Conservation (phyloP, 2,797 vertebrate genomes). For the Ceryle rudis region DNA sequence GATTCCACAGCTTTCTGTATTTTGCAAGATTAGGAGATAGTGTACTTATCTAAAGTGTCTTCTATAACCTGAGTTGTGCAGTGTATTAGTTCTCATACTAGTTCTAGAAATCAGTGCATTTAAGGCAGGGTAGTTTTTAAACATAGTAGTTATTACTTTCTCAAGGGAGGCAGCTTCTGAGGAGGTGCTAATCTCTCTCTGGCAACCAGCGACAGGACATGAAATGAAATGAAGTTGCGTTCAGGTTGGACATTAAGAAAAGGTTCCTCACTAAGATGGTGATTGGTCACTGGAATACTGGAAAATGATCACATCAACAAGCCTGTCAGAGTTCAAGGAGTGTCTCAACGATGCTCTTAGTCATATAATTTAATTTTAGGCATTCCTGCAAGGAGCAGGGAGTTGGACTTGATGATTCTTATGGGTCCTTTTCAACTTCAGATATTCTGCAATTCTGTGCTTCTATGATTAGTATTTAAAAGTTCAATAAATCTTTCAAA, state of each 20-base stretch:
- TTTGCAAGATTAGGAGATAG: not conserved
- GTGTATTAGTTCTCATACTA: not conserved
- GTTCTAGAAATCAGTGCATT: not conserved
- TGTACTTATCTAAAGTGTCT: not conserved
- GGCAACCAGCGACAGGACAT: rapidly evolving
- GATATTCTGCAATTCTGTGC: not conserved
- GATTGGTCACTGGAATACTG: not conserved
- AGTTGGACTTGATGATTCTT: not conserved
- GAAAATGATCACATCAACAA: rapidly evolving
- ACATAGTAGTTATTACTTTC: not conserved
- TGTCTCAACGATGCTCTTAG: not conserved
- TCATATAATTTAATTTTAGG: not conserved
- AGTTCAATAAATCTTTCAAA: not conserved
- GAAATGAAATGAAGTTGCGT: not conserved
- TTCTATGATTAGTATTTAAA: not conserved
- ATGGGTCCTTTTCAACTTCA: not conserved
- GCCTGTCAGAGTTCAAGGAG: not conserved
- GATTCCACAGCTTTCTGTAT: not conserved
- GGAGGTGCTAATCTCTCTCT: not conserved
- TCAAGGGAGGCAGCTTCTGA: not conserved
- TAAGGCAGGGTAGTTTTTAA: not conserved
- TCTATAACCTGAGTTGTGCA: not conserved
- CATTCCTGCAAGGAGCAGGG: not conserved
- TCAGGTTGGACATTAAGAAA: not conserved
- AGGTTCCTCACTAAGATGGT: not conserved